Conservation (phyloP, 2,113 vertebrate genomes). For the Genyomyrus donnyi region DNA sequence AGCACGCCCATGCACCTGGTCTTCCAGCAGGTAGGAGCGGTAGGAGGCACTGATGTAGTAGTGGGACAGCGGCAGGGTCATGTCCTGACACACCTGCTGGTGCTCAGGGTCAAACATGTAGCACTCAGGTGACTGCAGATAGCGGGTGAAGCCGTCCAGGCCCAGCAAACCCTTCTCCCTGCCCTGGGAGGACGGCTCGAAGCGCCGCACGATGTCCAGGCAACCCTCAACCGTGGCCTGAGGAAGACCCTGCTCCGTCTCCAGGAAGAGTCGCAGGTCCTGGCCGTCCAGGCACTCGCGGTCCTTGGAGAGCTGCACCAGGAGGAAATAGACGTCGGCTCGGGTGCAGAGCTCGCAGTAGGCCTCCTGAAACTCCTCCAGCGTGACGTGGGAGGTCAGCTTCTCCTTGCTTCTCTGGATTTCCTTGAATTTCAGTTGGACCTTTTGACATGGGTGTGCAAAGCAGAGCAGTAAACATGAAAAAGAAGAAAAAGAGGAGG, state of each 20-base stretch:
- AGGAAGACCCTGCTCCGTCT: constrained; percentile 87
- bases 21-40: constrained; percentile 88
- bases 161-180: constrained; percentile 79
- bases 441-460: constrained; percentile 38
- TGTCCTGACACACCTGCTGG: constrained; percentile 84
- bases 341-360: constrained; percentile 91
- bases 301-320: constrained; percentile 96
- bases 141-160: constrained; percentile 88
- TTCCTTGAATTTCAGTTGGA: constrained; percentile 87
- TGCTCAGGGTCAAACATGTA: constrained; percentile 91
- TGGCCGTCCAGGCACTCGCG: constrained; percentile 88
- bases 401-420: constrained; percentile 96
- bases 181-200: constrained; percentile 82
- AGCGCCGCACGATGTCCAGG: constrained; percentile 80
- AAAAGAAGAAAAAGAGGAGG: not conserved
- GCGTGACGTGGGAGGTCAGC: constrained; percentile 85
- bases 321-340: constrained; percentile 90
- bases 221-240: constrained; percentile 83
- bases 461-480: not conserved
- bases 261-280: constrained; percentile 89
- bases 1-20: constrained; percentile 82
- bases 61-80: constrained; percentile 88
- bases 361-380: constrained; percentile 91
- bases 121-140: constrained; percentile 87
- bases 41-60: constrained; percentile 95